A percentile compares a stretch with the other conserved stretches of the same genome.
Conservation (phyloP, 2,113 vertebrate genomes). For the Pangasianodon gigas region DNA sequence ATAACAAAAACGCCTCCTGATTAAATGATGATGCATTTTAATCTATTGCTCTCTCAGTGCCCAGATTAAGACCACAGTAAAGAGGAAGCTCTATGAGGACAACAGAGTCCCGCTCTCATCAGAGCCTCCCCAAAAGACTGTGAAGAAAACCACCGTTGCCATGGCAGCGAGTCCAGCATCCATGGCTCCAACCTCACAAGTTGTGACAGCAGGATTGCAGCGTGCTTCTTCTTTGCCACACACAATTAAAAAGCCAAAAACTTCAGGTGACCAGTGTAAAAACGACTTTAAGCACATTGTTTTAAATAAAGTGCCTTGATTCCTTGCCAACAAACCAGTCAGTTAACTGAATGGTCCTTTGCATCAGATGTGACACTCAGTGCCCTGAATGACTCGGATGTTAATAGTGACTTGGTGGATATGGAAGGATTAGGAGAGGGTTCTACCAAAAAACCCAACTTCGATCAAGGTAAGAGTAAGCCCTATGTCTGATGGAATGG, state of each 20-base stretch:
- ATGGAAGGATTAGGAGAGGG: conserved; percentile 85
- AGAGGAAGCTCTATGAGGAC: conserved; percentile 90
- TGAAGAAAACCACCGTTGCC: conserved; percentile 73
- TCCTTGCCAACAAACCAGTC: not conserved
- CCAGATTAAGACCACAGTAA: conserved; percentile 89
- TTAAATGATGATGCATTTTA: not conserved
- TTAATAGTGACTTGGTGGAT: conserved; percentile 90
- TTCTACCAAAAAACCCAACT: conserved; percentile 87
- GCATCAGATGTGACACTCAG: conserved; percentile 84
- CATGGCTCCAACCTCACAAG: conserved; percentile 62
- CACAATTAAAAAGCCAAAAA: conserved; percentile 84
- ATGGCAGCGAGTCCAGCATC: conserved; percentile 48
- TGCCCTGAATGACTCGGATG: conserved; percentile 86
- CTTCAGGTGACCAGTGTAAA: conserved; percentile 71
- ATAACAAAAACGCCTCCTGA: not conserved
- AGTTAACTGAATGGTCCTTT: conserved; percentile 15
- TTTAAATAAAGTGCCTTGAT: not conserved
- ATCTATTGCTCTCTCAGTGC: conserved; percentile 68
- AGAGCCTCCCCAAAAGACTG: conserved; percentile 81
- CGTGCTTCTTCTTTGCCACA: conserved; percentile 66
- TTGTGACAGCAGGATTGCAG: conserved; percentile 69
- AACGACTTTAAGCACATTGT: not conserved
- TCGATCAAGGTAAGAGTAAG: conserved; percentile 81
- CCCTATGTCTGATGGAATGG: not conserved
- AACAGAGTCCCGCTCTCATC: conserved; percentile 84